Base-by-base conservation (phyloP, 2,113 vertebrate genomes). In the Globicephala melas region DNA sequence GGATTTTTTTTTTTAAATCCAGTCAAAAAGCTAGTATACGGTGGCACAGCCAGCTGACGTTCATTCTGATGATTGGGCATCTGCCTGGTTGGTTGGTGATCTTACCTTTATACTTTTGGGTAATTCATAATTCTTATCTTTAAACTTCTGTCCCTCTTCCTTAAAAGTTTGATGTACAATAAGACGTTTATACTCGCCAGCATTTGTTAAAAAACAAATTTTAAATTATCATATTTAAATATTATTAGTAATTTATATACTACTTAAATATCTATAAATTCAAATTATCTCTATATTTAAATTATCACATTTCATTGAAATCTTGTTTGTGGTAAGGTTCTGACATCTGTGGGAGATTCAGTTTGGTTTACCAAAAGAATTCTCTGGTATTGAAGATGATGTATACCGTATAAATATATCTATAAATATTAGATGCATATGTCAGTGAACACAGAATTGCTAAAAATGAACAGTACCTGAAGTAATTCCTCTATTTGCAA, bases 261-360 rank as follows among this genome's bases (percentile, higher is more conserved):
- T 3, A 55, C 20, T 55, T 79, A 55, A 79, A 79, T 79, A 79
- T 55, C 31, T 79, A 14, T 55, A 25, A 53, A 79, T 55, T n/a
- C 33, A 79, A n/a, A 55, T 79, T 53, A 21, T 38, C 10, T 84
- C 4, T 80, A 87, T 63, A 77, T 91, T 63, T 26, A 89, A 36
- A 67, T 55, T 14, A 13, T 60, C 6, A 7, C 55, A 26, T 41
- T 62, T 94, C 17, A 41, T 83, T 85, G 47, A 93, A 95, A 70
- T 92, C 15, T 88, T 58, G 5, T 89, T 95, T 90, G 33, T 93
- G 23, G 26, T 95, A 91, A 76, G n/a, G 18, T 95, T 86, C 21
- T 95, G 38, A 65, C 11, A 73, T 92, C 11, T 53, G 0, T 79
- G 68, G 13, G 11, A 76, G n/a, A 92, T 89, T 63, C 44, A 25